Evolutionary conservation across 2,797 vertebrate species (phyloP).

Genomic region (Vespertilio murinus): DNA sequence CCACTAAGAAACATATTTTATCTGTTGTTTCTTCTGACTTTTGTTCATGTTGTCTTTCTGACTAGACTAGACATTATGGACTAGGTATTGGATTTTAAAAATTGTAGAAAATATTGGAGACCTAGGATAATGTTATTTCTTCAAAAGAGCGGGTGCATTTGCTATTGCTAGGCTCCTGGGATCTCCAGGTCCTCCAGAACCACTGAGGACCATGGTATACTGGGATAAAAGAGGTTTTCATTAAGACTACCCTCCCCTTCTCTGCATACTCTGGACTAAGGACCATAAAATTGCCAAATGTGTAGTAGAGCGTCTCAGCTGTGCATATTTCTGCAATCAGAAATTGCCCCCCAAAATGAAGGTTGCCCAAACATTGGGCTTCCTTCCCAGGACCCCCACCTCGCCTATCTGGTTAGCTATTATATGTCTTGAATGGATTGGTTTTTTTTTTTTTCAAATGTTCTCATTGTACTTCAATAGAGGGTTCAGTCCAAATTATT

Average conservation of each 20-base stretch:
- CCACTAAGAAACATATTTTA: not conserved
- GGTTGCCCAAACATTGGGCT: not conserved
- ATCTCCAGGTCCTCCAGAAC: not conserved
- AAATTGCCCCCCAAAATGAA: not conserved
- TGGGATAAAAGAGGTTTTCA: not conserved
- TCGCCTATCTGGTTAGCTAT: not conserved
- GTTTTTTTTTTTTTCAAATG: not conserved
- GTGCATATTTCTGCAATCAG: not conserved
- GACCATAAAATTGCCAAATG: no score
- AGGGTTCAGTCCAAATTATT: not conserved
- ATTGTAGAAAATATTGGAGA: not conserved
- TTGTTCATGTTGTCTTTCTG: not conserved
- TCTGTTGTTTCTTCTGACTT: not conserved
- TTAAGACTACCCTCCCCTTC: not conserved
- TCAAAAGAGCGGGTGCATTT: not conserved
- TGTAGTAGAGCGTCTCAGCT: not conserved
- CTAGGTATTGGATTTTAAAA: not conserved
- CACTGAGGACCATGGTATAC: not conserved
- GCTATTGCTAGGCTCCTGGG: not conserved
- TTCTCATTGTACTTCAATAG: not conserved
- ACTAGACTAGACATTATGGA: not conserved
- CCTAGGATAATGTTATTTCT: not conserved
- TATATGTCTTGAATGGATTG: not conserved
- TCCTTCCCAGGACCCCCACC: not conserved
- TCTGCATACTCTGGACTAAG: not conserved